These are phyloP conservation scores for Ia io DNA, from an alignment of 2,113 vertebrate species.

Conservation along the genomic window DNA sequence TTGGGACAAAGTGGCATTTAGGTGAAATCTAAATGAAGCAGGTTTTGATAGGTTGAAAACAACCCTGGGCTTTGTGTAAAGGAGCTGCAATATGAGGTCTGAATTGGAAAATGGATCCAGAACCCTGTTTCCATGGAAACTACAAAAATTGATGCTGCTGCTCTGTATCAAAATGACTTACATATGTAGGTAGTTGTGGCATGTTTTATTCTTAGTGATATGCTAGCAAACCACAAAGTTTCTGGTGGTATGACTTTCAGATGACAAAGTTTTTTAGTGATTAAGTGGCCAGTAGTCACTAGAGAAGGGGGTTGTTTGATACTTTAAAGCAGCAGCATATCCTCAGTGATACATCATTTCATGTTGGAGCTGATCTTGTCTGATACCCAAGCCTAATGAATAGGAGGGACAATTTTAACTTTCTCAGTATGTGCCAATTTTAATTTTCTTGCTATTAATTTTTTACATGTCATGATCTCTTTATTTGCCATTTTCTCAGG, in stretches of 20 bases:
- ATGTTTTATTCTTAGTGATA: background rate
- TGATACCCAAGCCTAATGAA: background rate
- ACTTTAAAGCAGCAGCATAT: background rate
- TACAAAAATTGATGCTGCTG: background rate
- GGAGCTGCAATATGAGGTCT: background rate
- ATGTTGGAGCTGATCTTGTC: background rate
- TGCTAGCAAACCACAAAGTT: background rate
- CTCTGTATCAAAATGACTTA: background rate
- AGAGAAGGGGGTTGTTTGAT: background rate
- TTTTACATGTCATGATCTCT: background rate
- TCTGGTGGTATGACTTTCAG: background rate
- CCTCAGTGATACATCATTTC: background rate
- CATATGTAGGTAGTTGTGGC: background rate
- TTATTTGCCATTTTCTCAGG: background rate
- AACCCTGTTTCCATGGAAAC: background rate
- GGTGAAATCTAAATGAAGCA: background rate
- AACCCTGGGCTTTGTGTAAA: background rate
- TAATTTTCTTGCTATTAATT: background rate
- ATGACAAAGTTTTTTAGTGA: background rate
- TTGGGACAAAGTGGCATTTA: background rate
- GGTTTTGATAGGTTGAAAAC: background rate
- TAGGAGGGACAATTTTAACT: background rate
- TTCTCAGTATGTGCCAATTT: background rate
- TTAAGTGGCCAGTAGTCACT: constrained; percentile 6
- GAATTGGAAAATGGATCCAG: background rate